These are phyloP conservation scores for Scaptomyza pallida DNA, from an alignment of 1,140 invertebrate species.

Conservation along the genomic window DNA sequence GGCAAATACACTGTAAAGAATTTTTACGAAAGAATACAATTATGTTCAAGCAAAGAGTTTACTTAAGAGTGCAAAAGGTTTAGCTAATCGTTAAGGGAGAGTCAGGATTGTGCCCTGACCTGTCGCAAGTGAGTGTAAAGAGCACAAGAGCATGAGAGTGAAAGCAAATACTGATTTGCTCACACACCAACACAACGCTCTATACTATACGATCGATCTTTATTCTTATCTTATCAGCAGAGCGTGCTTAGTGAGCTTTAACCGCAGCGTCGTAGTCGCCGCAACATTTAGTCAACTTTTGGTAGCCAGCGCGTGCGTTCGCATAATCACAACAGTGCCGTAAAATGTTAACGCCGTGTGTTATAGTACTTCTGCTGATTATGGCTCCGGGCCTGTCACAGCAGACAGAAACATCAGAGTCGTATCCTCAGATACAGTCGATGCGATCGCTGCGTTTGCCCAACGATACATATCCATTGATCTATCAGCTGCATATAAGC, in stretches of 20 bases:
- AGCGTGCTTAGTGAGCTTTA: conserved; percentile 44
- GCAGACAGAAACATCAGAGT: not conserved
- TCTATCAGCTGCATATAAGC: conserved; percentile 88
- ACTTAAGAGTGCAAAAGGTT: conserved; percentile 16
- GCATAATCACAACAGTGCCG: conserved; percentile 34
- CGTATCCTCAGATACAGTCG: not conserved
- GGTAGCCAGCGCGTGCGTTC: conserved; percentile 60
- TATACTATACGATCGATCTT: conserved; percentile 32
- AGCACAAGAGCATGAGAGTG: not conserved
- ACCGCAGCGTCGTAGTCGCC: conserved; percentile 22
- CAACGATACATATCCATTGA: conserved; percentile 85
- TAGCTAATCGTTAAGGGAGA: conserved; percentile 4
- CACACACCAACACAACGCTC: conserved; percentile 1
- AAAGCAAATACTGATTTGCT: not conserved
- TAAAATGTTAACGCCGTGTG: conserved; percentile 39
- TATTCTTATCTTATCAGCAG: conserved; percentile 68
- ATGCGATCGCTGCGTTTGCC: conserved; percentile 86
- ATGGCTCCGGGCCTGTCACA: conserved; percentile 18
- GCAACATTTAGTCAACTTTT: conserved; percentile 60
- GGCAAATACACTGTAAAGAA: conserved; percentile 1
- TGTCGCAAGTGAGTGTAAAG: conserved; percentile 31
- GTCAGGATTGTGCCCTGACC: conserved; percentile 55
- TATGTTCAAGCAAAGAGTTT: too few relatives aligned
- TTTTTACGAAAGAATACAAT: too few relatives aligned
- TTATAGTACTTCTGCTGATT: conserved; percentile 26